Evolutionary conservation across 2,888 invertebrate species (phyloP).

Genomic region (Mellilla xanthometata): DNA sequence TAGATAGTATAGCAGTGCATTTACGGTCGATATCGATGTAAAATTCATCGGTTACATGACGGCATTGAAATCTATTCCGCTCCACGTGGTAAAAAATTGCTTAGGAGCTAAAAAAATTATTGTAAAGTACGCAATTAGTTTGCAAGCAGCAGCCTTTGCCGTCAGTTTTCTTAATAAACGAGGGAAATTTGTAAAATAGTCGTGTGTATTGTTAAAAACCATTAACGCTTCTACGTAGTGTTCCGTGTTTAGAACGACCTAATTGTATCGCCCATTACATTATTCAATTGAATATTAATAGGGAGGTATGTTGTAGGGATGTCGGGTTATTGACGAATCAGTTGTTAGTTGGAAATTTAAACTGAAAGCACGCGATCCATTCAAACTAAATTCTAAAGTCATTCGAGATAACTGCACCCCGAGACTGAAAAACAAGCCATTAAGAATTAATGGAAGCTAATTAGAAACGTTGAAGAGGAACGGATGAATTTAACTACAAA

Average conservation of each 20-base stretch:
- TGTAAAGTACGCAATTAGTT: conserved; percentile 10
- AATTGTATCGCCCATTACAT: conserved; percentile 9
- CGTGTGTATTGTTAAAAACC: conserved; percentile 6
- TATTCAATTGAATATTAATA: conserved; percentile 11
- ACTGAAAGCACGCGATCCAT: too few species aligned
- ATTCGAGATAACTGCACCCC: too few species aligned
- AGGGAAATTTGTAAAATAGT: conserved; percentile 9
- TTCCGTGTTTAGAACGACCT: conserved; percentile 7
- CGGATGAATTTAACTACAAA: conserved; percentile 81
- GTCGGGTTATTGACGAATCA: conserved; percentile 7
- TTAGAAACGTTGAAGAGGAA: conserved; percentile 68
- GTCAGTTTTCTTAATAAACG: conserved; percentile 6
- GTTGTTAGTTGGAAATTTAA: conserved; percentile 6
- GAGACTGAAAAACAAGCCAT: too few species aligned
- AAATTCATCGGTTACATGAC: conserved; percentile 32
- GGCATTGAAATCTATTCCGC: conserved; percentile 11
- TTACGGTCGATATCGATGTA: conserved; percentile 30
- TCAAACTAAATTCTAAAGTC: too few species aligned
- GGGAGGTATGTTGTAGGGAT: not conserved
- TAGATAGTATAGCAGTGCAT: conserved; percentile 8
- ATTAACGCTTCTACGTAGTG: conserved; percentile 1
- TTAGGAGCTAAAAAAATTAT: conserved; percentile 5
- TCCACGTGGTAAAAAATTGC: too few species aligned
- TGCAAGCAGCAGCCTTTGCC: conserved; percentile 5
- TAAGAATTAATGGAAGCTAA: too few species aligned